Evolutionary conservation across 2,888 invertebrate species (phyloP).

Genomic region (Chironomus riparius): DNA sequence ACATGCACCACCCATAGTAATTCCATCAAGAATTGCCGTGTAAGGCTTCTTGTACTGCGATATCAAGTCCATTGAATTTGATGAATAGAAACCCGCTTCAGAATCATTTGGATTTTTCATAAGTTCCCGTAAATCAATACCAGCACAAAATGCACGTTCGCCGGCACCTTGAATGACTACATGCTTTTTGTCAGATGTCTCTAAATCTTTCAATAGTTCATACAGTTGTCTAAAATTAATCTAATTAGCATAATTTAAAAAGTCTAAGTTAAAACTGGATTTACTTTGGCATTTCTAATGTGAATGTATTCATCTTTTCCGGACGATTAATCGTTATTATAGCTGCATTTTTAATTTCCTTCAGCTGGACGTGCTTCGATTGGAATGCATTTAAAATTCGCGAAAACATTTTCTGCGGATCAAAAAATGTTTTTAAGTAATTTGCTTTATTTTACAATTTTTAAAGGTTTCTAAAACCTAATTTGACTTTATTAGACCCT

Average conservation of each 20-base stretch:
- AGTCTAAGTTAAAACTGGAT: not conserved
- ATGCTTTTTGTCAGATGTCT: slow-evolving; percentile 45
- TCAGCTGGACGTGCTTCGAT: not conserved
- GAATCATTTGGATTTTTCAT: not conserved
- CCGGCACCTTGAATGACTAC: slow-evolving; percentile 53
- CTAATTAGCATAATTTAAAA: not conserved
- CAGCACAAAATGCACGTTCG: slow-evolving; percentile 75
- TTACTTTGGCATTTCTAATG: slow-evolving; percentile 61
- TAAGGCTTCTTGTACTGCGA: slow-evolving; percentile 50
- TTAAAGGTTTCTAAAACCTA: too few relatives aligned
- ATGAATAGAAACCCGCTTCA: slow-evolving; percentile 45
- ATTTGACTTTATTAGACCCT: too few relatives aligned
- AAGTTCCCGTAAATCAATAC: slow-evolving; percentile 58
- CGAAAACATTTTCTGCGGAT: not conserved
- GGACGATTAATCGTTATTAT: slow-evolving; percentile 64
- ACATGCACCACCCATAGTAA: slow-evolving; percentile 60
- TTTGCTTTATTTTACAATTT: too few relatives aligned
- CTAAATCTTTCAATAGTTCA: not conserved
- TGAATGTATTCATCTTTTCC: slow-evolving; percentile 67
- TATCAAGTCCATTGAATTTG: slow-evolving; percentile 52
- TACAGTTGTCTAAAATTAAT: slow-evolving; percentile 34
- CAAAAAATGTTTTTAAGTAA: too few relatives aligned
- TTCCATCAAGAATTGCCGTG: slow-evolving; percentile 54
- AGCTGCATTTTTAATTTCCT: slow-evolving; percentile 42
- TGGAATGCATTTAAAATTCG: not conserved